Conservation (phyloP, 2,888 invertebrate genomes). For the Cheilosia soror region DNA sequence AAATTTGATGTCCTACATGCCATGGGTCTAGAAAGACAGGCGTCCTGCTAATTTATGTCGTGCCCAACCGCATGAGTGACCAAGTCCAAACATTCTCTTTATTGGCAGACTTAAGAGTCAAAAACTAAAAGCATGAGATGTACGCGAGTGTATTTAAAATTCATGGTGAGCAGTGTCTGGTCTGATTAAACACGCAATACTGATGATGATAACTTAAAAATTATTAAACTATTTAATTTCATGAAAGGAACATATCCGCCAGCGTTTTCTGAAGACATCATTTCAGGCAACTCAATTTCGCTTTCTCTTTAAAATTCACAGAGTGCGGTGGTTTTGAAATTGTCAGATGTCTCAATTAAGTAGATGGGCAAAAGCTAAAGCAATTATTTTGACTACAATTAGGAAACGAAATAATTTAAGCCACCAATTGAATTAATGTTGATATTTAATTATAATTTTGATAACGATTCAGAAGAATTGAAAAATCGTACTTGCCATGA, state of each 20-base stretch:
- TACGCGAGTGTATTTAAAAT: conserved; percentile 19
- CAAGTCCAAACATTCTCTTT: background rate
- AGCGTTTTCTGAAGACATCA: no score
- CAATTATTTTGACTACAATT: conserved; percentile 19
- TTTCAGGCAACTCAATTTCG: no score
- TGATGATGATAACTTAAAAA: conserved; percentile 5
- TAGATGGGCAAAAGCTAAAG: background rate
- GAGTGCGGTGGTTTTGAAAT: conserved; percentile 15
- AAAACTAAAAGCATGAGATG: background rate
- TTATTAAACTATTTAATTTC: background rate
- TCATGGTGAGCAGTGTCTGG: background rate
- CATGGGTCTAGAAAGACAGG: background rate
- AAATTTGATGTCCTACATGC: background rate
- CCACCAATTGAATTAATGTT: conserved; percentile 16
- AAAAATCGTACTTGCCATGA: background rate
- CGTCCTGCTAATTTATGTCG: background rate
- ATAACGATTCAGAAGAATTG: conserved; percentile 8
- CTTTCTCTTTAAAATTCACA: no score
- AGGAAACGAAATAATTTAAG: conserved; percentile 16
- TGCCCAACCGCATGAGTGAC: conserved; percentile 16
- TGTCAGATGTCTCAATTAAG: conserved; percentile 46
- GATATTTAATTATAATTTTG: conserved; percentile 16
- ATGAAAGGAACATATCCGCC: no score
- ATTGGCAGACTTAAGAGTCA: background rate
- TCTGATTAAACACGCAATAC: background rate